Evolutionary conservation across 2,113 vertebrate genomes (phyloP).

Genomic region (Hemiprocne comata): DNA sequence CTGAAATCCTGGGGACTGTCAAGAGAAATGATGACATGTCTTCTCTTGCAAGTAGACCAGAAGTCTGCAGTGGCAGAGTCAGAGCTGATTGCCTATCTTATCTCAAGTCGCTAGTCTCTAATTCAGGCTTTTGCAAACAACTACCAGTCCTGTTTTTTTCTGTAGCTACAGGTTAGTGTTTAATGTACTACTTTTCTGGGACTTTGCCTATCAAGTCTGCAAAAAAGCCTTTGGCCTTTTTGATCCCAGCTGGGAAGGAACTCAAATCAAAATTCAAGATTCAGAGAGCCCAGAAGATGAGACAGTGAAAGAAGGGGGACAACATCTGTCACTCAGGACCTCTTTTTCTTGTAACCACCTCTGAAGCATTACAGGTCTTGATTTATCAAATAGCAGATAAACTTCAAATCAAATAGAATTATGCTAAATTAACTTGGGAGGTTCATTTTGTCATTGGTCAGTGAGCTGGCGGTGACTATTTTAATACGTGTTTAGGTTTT

Average conservation of each 20-base stretch:
- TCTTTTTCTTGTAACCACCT: neutral
- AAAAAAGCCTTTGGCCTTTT: neutral
- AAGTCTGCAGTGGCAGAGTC: slow-evolving; percentile 78
- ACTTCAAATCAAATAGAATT: slow-evolving; percentile 19
- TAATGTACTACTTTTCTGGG: slow-evolving; percentile 47
- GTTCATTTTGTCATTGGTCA: neutral
- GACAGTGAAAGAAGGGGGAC: neutral
- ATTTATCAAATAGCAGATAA: slow-evolving; percentile 4
- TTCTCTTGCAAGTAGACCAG: slow-evolving; percentile 79
- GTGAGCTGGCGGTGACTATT: neutral
- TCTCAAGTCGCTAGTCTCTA: slow-evolving; percentile 78
- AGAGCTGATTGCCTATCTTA: slow-evolving; percentile 78
- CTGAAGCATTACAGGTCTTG: neutral
- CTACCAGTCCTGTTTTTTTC: slow-evolving; percentile 44
- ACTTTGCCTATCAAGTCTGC: neutral
- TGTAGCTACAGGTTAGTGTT: slow-evolving; percentile 36
- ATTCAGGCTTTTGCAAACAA: slow-evolving; percentile 76
- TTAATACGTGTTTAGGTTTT: neutral
- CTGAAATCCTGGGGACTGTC: slow-evolving; percentile 79
- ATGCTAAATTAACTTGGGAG: neutral
- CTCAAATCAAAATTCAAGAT: slow-evolving; percentile 11
- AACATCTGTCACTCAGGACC: neutral
- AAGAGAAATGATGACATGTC: slow-evolving; percentile 78
- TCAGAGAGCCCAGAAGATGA: neutral
- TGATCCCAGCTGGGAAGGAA: neutral